Conservation (phyloP, 2,888 invertebrate species). For the Apotomis turbidana region DNA sequence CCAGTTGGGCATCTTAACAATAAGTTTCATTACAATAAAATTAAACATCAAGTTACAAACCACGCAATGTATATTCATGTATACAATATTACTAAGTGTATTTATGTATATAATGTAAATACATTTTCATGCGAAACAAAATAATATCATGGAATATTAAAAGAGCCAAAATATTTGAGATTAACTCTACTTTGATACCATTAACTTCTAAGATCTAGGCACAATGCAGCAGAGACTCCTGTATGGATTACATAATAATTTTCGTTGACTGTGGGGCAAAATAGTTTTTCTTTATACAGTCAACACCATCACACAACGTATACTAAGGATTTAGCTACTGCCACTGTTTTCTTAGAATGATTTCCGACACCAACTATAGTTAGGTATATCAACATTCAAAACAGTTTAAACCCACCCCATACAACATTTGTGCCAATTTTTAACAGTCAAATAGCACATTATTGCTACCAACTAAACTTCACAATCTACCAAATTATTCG, state of each 20-base stretch:
- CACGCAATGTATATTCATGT: constrained; percentile 83
- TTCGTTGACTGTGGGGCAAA: constrained; percentile 83
- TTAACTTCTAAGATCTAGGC: constrained; percentile 85
- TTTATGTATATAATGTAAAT: constrained; percentile 82
- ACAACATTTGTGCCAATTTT: constrained; percentile 24
- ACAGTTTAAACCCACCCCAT: constrained; percentile 15
- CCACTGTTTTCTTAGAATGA: constrained; percentile 45
- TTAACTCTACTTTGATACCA: constrained; percentile 83
- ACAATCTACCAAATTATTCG: constrained; percentile 34
- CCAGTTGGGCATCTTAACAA: constrained; percentile 78
- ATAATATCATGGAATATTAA: constrained; percentile 84
- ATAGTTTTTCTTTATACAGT: constrained; percentile 61
- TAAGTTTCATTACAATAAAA: constrained; percentile 71
- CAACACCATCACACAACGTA: constrained; percentile 73
- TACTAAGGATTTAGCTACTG: constrained; percentile 68
- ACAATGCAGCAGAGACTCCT: constrained; percentile 85
- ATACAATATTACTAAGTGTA: constrained; percentile 83
- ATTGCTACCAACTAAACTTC: constrained; percentile 29
- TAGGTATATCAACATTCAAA: not conserved
- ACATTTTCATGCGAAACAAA: constrained; percentile 82
- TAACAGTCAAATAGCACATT: constrained; percentile 25
- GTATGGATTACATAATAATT: constrained; percentile 82
- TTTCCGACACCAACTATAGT: constrained; percentile 22
- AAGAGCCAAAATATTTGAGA: constrained; percentile 84
- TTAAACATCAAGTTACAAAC: constrained; percentile 81